A percentile compares a stretch with the other conserved stretches of the same genome.
These are phyloP conservation scores for Eupithecia exiguata DNA, from an alignment of 2,888 invertebrate genomes.

Conservation along the genomic window DNA sequence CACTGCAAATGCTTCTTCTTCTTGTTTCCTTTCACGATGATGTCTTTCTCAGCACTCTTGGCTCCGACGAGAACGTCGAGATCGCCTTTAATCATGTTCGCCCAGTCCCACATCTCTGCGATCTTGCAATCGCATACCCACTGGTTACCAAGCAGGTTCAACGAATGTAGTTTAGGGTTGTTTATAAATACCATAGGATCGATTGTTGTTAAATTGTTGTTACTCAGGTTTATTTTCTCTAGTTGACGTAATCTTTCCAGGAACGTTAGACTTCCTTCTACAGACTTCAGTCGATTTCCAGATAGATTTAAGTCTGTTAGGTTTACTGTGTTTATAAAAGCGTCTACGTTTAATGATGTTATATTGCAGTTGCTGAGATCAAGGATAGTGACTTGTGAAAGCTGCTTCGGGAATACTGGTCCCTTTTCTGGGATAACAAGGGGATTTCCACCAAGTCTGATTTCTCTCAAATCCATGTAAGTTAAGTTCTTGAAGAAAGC, in stretches of 20 bases:
- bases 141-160: constrained; percentile 87
- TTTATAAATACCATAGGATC: constrained; percentile 81
- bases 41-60: constrained; percentile 85
- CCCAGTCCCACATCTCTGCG: constrained; percentile 90
- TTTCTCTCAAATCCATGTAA: constrained; percentile 86
- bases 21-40: constrained; percentile 86
- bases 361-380: constrained; percentile 88
- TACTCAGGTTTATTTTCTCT: constrained; percentile 85
- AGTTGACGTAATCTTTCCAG: constrained; percentile 82
- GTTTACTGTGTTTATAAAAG: constrained; percentile 85
- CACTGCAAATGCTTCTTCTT: constrained; percentile 86
- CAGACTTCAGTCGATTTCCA: constrained; percentile 82
- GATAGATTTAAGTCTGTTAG: constrained; percentile 85
- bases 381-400: constrained; percentile 85
- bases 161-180: constrained; percentile 84
- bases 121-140: constrained; percentile 88
- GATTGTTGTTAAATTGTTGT: constrained; percentile 85
- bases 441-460: constrained; percentile 88
- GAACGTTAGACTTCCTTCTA: constrained; percentile 80
- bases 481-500: constrained; percentile 87
- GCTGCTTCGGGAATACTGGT: constrained; percentile 85
- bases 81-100: constrained; percentile 85
- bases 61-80: constrained; percentile 86
- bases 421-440: constrained; percentile 84
- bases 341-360: constrained; percentile 82